Conservation (phyloP, 2,888 invertebrate species). For the Thereva unica region DNA sequence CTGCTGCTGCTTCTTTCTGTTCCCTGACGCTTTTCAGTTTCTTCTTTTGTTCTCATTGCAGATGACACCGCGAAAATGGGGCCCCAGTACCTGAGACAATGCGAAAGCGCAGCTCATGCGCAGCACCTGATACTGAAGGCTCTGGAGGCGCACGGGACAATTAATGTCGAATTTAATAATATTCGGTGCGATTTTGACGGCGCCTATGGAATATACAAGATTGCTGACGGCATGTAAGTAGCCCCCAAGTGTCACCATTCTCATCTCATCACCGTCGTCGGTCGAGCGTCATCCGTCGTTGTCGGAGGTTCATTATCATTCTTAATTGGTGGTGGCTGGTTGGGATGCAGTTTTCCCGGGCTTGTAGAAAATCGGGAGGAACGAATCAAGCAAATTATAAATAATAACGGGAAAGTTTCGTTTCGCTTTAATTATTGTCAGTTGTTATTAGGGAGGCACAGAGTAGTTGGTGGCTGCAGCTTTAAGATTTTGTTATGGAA, state of each 20-base stretch:
- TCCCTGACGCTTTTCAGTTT: slow-evolving; percentile 16
- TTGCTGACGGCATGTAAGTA: slow-evolving; percentile 63
- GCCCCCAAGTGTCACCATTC: slow-evolving; percentile 7
- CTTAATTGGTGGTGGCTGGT: background rate
- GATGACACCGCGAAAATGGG: slow-evolving; percentile 56
- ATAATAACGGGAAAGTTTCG: background rate
- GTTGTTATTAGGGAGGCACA: no score
- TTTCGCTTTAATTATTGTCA: no score
- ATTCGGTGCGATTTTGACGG: slow-evolving; percentile 70
- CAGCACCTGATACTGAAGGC: slow-evolving; percentile 60
- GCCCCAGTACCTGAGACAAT: slow-evolving; percentile 66
- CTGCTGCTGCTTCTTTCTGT: background rate
- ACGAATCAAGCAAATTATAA: no score
- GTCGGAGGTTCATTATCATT: slow-evolving; percentile 2
- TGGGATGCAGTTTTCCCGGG: no score
- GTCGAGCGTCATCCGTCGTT: background rate
- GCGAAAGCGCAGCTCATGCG: slow-evolving; percentile 68
- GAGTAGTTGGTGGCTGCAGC: no score
- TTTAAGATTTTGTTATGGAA: no score
- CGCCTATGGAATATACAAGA: slow-evolving; percentile 64
- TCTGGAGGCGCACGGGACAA: slow-evolving; percentile 65
- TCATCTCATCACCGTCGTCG: slow-evolving; percentile 4
- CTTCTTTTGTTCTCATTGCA: slow-evolving; percentile 25
- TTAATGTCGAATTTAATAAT: slow-evolving; percentile 60
- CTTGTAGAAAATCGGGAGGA: background rate